Percentiles rank a stretch among this genome's conserved stretches.
Conservation (phyloP, 2,888 invertebrate species). For the Spisula solida region DNA sequence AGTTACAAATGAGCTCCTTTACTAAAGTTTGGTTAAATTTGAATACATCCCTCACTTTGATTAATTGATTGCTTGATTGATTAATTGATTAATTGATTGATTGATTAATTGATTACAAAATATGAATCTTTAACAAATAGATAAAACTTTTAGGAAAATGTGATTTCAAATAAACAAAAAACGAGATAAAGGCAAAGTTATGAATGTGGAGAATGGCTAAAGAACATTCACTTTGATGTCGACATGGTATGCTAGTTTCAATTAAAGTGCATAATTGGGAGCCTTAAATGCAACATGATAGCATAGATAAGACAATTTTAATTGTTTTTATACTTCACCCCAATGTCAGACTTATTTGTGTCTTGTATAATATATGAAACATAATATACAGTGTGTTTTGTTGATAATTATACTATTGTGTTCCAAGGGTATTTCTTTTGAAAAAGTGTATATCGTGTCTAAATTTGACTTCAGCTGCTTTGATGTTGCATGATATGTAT, state of each 20-base stretch:
- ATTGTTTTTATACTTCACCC: not conserved
- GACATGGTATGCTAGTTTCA: no score
- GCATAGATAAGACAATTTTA: not conserved
- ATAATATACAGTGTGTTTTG: not conserved
- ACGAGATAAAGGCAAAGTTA: not conserved
- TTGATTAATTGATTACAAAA: no score
- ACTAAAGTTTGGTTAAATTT: no score
- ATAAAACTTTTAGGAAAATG: no score
- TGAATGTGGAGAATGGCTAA: not conserved
- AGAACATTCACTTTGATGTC: not conserved
- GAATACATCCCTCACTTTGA: no score
- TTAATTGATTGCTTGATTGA: no score
- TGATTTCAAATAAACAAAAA: no score
- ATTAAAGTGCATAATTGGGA: not conserved
- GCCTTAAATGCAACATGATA: not conserved
- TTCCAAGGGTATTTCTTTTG: not conserved
- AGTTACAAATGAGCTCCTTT: no score
- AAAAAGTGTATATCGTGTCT: slow-evolving; percentile 1
- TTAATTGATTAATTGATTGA: no score
- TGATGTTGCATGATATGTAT: not conserved
- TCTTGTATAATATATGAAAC: not conserved
- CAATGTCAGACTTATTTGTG: not conserved
- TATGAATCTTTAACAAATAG: no score
- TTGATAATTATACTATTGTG: not conserved
- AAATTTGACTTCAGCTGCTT: not conserved